Evolutionary conservation across 1,140 invertebrate species (phyloP), one percentile per base, ranked within the genome.

Genomic region (Neuroterus valhalla): DNA sequence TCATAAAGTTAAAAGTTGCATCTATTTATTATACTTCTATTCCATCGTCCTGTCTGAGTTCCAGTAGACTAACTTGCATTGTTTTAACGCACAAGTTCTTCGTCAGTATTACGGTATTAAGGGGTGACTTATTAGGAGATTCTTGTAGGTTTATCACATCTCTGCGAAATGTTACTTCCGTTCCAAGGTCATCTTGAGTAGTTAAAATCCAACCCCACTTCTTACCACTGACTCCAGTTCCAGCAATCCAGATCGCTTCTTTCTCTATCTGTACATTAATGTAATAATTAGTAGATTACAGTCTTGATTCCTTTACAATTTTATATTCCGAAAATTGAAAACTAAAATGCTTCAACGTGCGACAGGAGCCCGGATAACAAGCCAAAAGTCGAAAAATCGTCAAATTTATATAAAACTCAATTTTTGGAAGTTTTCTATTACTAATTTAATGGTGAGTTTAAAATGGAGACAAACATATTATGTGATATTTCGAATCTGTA

Each of bases 141-240:
- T 85, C 81, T 14, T 86, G 79, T 5, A 89, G 78, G 68, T 77
- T 86, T 5, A 70, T 72, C 2, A 89, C 83, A 26, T 78, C 73
- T 76, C 81, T 83, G 15, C 78, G 68, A 15, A 88, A 81, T 44
- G 82, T 83, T 11, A 89, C 38, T 70, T 86, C 81, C 0, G 78
- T 80, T 50, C 79, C 82, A 14, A 82, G 75, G 4, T 74, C 46
- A 15, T 77, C 78, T 71, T 71, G 43, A 17, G 74, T 84, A 38
- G 80, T 73, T 14, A 89, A 70, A 42, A 52, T 82, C 88, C 88
- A 90, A 70, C 88, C 78, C 81, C 85, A 86, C 6, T 73, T 82
- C 12, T 68, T 84, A 10, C 76, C 78, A 69, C 76, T 82, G 0
- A 52, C 73, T 12, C 78, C 70, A 6, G 78, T 44, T 31, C 79